These are phyloP conservation scores for Periparus ater DNA, from an alignment of 2,797 vertebrate species.

Conservation along the genomic window DNA sequence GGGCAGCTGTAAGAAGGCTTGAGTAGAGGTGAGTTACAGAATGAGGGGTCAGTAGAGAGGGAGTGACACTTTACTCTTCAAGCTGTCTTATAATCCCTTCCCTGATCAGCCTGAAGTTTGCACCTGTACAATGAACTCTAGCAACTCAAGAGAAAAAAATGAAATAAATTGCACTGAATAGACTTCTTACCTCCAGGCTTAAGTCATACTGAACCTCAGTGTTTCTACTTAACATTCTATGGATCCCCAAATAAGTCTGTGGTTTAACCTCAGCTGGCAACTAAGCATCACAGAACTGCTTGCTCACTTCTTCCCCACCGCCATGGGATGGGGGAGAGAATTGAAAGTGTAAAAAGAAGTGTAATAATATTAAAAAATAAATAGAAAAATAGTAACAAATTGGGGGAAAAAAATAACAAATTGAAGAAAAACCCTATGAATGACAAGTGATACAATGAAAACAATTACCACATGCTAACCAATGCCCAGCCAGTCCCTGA, in stretches of 20 bases:
- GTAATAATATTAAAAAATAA: not conserved
- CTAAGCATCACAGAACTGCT: not conserved
- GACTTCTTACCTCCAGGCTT: not conserved
- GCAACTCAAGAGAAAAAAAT: not conserved
- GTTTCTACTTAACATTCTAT: not conserved
- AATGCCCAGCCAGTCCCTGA: not conserved
- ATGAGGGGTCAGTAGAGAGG: not conserved
- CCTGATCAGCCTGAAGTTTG: not conserved
- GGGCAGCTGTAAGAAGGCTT: not conserved
- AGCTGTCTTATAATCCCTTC: not conserved
- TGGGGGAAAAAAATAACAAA: not conserved
- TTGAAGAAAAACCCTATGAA: not conserved
- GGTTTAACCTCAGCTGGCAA: not conserved
- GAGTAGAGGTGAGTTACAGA: not conserved
- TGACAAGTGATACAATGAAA: not conserved
- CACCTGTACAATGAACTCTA: not conserved
- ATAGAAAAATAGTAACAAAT: not conserved
- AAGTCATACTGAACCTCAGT: not conserved
- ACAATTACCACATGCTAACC: not conserved
- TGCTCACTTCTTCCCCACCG: no score
- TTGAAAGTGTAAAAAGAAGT: not conserved
- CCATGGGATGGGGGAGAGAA: not conserved
- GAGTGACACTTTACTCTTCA: not conserved
- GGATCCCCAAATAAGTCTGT: not conserved
- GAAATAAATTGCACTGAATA: not conserved